Conservation (phyloP, 2,888 invertebrate genomes). For the Elmis aenea region DNA sequence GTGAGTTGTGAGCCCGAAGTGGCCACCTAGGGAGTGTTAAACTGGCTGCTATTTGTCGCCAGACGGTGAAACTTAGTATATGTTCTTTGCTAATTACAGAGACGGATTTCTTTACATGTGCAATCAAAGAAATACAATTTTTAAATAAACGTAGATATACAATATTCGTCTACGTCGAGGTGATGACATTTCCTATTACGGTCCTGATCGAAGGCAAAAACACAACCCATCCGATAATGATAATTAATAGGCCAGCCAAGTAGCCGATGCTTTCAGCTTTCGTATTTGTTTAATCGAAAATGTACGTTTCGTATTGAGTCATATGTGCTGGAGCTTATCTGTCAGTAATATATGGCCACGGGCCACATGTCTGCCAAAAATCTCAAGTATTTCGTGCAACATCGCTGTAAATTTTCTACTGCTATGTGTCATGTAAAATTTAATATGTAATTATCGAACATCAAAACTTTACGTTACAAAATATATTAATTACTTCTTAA, state of each 20-base stretch:
- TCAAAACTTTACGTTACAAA: too few relatives aligned
- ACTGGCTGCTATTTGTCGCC: conserved; percentile 32
- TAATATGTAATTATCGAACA: too few relatives aligned
- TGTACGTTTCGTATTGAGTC: neutral
- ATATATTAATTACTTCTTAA: too few relatives aligned
- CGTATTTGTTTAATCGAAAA: conserved; percentile 7
- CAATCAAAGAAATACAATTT: neutral
- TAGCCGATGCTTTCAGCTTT: conserved; percentile 4
- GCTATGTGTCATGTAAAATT: too few relatives aligned
- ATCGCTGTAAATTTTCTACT: too few relatives aligned
- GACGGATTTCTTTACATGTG: conserved; percentile 7
- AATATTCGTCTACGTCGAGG: too few relatives aligned
- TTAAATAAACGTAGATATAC: too few relatives aligned
- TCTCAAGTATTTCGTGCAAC: neutral
- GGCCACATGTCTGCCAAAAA: conserved; percentile 3
- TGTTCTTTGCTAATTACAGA: conserved; percentile 17
- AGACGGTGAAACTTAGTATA: conserved; percentile 25
- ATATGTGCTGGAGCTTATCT: too few relatives aligned
- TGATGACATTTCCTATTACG: conserved; percentile 1
- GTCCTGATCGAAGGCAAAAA: conserved; percentile 7
- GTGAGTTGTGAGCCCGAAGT: conserved; percentile 28
- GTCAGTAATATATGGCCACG: too few relatives aligned
- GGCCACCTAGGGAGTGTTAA: conserved; percentile 34
- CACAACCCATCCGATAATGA: conserved; percentile 16
- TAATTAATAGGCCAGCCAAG: conserved; percentile 22